These are phyloP conservation scores for Microplitis mediator DNA, from an alignment of 1,140 invertebrate species.

Conservation along the genomic window DNA sequence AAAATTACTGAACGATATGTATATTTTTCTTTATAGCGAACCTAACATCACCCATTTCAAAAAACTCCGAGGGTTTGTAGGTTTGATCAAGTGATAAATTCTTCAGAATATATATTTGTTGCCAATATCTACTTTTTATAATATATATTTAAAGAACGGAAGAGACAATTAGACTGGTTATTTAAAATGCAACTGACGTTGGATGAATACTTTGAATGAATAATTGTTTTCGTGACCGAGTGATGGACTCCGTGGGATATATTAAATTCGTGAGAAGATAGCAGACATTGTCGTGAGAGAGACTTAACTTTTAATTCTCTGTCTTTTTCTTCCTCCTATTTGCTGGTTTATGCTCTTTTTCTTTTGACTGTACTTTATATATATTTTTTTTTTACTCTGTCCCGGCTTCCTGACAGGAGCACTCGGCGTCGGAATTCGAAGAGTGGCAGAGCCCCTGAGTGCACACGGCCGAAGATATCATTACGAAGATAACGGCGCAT, in stretches of 20 bases:
- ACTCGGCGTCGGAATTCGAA: conserved; percentile 34
- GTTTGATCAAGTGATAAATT: too few relatives aligned
- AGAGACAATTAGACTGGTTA: neutral
- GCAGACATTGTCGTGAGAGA: neutral
- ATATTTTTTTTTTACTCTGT: neutral
- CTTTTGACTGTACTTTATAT: too few relatives aligned
- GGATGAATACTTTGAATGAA: neutral
- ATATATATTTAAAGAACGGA: neutral
- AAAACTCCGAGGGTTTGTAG: too few relatives aligned
- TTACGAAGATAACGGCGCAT: conserved; percentile 51
- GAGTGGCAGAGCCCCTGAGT: conserved; percentile 31
- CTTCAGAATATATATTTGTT: neutral
- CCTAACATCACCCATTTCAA: too few relatives aligned
- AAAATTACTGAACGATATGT: too few relatives aligned
- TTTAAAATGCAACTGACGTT: neutral
- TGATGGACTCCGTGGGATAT: conserved; percentile 7
- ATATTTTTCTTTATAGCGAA: too few relatives aligned
- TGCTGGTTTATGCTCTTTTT: too few relatives aligned
- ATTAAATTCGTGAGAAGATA: conserved; percentile 4
- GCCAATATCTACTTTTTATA: neutral
- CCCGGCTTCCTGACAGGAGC: conserved; percentile 32
- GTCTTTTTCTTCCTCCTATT: neutral
- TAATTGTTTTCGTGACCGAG: neutral
- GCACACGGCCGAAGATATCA: conserved; percentile 41
- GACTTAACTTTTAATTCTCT: neutral